phyloP scores from a whole-genome alignment of 2,113 vertebrate species.

The Pandion haliaetus region DNA sequence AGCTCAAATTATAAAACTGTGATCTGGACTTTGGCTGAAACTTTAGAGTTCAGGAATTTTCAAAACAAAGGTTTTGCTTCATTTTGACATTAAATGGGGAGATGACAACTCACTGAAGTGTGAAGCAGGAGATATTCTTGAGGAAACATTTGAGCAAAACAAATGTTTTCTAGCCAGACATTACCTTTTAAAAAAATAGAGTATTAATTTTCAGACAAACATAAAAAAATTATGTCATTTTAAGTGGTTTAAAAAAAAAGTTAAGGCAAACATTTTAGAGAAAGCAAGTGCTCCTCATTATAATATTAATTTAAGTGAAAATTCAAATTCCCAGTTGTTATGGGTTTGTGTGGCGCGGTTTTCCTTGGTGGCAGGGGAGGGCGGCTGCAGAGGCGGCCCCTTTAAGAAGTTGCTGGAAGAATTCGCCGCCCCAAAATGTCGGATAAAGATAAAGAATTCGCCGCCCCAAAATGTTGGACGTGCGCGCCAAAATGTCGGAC shows the following conservation, averaged over 20 bases:
- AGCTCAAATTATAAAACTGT: not conserved
- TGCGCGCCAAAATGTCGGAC: too few species aligned
- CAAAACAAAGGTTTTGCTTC: not conserved
- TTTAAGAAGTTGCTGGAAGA: too few species aligned
- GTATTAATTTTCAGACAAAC: not conserved
- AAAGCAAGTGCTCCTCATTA: not conserved
- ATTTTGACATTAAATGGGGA: not conserved
- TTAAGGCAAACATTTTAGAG: not conserved
- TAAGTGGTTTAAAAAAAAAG: not conserved
- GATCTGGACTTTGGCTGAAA: not conserved
- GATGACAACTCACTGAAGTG: not conserved
- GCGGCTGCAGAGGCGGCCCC: too few species aligned
- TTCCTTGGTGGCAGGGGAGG: too few species aligned
- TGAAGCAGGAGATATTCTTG: not conserved
- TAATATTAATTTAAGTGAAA: not conserved
- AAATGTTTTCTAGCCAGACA: not conserved
- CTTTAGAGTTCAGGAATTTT: not conserved
- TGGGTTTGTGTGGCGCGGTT: too few species aligned
- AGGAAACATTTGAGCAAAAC: not conserved
- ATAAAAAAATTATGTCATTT: not conserved
- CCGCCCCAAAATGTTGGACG: too few species aligned
- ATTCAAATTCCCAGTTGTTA: not conserved
- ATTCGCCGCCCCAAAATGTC: too few species aligned
- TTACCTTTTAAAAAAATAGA: not conserved
- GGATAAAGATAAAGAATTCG: too few species aligned